A percentile compares a stretch with the other conserved stretches of the same genome.
These are phyloP conservation scores for Melitaea cinxia DNA, from an alignment of 1,140 invertebrate species.

Conservation along the genomic window DNA sequence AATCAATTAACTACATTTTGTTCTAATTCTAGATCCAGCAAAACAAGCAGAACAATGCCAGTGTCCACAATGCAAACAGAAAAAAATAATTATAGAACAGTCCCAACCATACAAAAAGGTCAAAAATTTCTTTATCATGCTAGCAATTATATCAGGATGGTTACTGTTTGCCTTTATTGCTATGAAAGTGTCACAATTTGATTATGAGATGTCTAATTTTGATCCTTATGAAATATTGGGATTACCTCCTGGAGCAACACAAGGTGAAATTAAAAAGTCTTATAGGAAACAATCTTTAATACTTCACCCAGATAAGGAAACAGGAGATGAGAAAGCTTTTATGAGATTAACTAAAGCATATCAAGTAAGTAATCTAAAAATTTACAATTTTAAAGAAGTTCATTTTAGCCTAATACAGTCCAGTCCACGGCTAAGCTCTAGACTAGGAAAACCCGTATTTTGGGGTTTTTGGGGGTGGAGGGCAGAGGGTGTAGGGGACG, in stretches of 20 bases:
- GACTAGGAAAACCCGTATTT: no score
- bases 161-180: slow-evolving; percentile 91
- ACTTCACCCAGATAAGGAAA: slow-evolving; percentile 98
- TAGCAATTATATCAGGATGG: slow-evolving; percentile 93
- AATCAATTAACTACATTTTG: not conserved
- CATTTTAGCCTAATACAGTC: no score
- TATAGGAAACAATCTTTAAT: slow-evolving; percentile 96
- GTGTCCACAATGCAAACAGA: slow-evolving; percentile 93
- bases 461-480: no score
- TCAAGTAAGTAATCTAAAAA: slow-evolving; percentile 70
- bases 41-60: slow-evolving; percentile 90
- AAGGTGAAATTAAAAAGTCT: slow-evolving; percentile 96
- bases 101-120: slow-evolving; percentile 93
- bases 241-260: slow-evolving; percentile 91
- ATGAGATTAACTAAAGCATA: slow-evolving; percentile 99
- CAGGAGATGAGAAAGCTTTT: slow-evolving; percentile 98
- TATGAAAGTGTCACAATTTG: slow-evolving; percentile 98
- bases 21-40: slow-evolving; percentile 86
- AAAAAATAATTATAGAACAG: slow-evolving; percentile 89
- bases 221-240: slow-evolving; percentile 98
- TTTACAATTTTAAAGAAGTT: no score
- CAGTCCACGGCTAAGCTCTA: no score
- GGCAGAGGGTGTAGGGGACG: no score
- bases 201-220: slow-evolving; percentile 99
- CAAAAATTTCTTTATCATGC: slow-evolving; percentile 86